Conservation (phyloP, 2,113 vertebrate species). For the Pontoporia blainvillei region DNA sequence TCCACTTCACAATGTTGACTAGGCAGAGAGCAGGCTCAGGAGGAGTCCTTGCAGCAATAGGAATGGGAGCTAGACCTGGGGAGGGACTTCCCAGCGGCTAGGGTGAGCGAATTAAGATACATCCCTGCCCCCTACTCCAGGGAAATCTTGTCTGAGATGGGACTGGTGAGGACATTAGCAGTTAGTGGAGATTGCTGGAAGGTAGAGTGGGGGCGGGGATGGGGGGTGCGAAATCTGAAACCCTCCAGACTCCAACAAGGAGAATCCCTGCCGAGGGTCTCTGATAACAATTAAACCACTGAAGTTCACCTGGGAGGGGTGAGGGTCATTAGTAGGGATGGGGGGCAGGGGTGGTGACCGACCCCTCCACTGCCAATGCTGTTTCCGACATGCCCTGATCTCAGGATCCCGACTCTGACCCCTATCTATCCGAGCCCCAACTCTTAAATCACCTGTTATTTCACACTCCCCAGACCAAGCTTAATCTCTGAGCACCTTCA, state of each 20-base stretch:
- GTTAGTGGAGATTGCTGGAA: background rate
- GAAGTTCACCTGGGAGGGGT: background rate
- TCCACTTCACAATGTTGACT: background rate
- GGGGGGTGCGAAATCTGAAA: background rate
- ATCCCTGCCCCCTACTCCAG: background rate
- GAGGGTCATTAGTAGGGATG: background rate
- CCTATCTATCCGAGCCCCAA: background rate
- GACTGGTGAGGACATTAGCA: background rate
- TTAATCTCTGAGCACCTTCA: background rate
- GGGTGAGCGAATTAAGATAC: background rate
- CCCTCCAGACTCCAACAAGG: background rate
- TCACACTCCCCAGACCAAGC: background rate
- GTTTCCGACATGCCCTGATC: background rate
- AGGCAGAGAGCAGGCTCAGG: background rate
- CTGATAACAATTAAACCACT: constrained; percentile 13
- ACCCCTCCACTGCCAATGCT: background rate
- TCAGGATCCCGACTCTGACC: background rate
- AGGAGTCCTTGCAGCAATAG: background rate
- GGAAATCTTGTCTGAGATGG: background rate
- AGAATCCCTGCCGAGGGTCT: constrained; percentile 1
- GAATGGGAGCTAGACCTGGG: background rate
- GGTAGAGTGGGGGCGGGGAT: background rate
- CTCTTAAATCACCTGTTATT: constrained; percentile 21
- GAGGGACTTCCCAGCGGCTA: background rate
- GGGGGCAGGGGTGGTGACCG: background rate